Conservation (phyloP, 2,797 vertebrate species). For the Hylomyscus alleni region DNA sequence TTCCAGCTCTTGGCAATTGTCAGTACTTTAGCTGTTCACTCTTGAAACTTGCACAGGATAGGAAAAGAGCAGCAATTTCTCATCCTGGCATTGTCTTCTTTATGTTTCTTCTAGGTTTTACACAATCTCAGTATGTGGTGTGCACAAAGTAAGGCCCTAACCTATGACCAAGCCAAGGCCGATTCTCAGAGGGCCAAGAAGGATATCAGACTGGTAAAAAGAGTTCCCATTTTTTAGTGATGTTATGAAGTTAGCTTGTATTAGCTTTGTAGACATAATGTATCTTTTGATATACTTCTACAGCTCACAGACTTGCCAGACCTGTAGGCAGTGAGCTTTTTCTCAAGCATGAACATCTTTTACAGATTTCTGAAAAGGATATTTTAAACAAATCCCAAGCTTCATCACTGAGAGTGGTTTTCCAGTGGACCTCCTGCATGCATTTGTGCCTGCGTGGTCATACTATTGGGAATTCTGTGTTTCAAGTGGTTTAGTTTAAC, state of each 20-base stretch:
- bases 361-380: conserved; percentile 42
- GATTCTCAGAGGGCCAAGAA: conserved; percentile 95
- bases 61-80: not conserved
- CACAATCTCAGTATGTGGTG: conserved; percentile 99
- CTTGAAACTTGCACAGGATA: conserved; percentile 16
- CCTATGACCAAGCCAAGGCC: conserved; percentile 95
- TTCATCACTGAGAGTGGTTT: not conserved
- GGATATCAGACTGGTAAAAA: conserved; percentile 94
- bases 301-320: conserved; percentile 18
- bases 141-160: conserved; percentile 94
- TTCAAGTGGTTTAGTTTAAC: conserved; percentile 38
- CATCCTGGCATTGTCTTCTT: conserved; percentile 12
- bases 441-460: conserved; percentile 14
- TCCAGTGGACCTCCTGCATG: not conserved
- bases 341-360: not conserved
- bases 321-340: not conserved
- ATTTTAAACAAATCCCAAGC: conserved; percentile 37
- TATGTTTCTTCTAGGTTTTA: conserved; percentile 91
- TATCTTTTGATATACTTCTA: not conserved
- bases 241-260: conserved; percentile 19
- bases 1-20: not conserved
- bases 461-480: not conserved
- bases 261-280: not conserved
- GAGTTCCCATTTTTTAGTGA: conserved; percentile 45
- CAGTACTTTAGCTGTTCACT: not conserved